Base-by-base conservation (phyloP, 2,797 vertebrate species). In the Cossypha polioptera region DNA sequence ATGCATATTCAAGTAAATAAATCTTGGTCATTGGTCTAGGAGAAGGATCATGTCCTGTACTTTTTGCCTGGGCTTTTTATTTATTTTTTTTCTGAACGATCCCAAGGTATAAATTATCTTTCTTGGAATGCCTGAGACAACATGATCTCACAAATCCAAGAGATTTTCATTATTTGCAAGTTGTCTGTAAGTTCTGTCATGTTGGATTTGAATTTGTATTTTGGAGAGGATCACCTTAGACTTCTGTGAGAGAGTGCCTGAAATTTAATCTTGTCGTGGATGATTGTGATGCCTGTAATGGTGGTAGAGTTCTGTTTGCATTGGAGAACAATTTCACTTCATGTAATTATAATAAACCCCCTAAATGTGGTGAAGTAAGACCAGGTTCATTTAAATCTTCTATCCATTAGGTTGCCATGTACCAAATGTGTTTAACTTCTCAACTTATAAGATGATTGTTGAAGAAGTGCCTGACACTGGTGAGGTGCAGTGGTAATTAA, bases 71-170 rank as follows among this genome's bases (percentile, higher is more conserved):
- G 7, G 9, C 12, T 51, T 40, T 81, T 78, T 29, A 50, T 62
- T 43, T 74, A n/a, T n/a, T 48, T 33, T 67, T 43, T 25, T 28
- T 4, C 31, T 77, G 33, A 78, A 68, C 43, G 4, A 35, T 43
- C 14, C 16, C 17, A 84, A 40, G 7, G n/a, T 92, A 80, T 93
- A 78, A 95, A 88, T 92, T 92, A n/a, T 81, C 50, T 92, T 93
- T 93, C 57, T 75, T 82, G 61, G 74, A 89, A 93, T 71, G 51
- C 58, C 77, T 92, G 69, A 94, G 58, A 77, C 81, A 85, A 93
- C 50, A 14, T 59, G 36, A 74, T 92, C 42, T 95, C 69, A 72
- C 75, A 55, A 71, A 89, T 50, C 88, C 54, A 45, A 84, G 80
- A 90, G 84, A 84, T 92, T 94, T 73, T 87, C 29, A 84, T 72